Evolutionary conservation across 2,797 vertebrate species (phyloP), one percentile per base, ranked within the genome.

Genomic region (Sebastes baramenuke): DNA sequence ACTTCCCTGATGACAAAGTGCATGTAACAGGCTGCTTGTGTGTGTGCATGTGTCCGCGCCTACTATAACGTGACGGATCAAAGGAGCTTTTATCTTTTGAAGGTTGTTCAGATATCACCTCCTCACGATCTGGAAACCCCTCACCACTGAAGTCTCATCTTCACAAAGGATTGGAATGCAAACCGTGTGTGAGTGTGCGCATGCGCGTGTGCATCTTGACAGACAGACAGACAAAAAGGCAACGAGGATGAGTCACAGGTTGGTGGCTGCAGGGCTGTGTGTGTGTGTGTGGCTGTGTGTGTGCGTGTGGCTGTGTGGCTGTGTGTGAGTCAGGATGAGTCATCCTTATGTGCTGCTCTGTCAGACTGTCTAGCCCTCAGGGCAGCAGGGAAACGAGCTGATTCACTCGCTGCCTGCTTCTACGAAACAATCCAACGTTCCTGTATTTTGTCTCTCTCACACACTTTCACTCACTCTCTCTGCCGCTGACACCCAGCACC

Each of bases 321-420:
- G 14, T 36, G 25, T 54, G 55, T 42, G 27, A 58, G 25, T 92
- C 84, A 87, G 78, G 75, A 92, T 93, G 92, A 94, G 77, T 93
- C 91, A 94, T 92, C 84, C 88, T 83, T 84, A 84, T 87, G 89
- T 88, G 82, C 85, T 77, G 56, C 52, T 78, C 86, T 93, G 91
- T 90, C 88, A 88, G 89, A 90, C 88, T 27, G 87, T 92, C 87
- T 87, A 42, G 66, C 81, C 88, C 85, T 69, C 25, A 75, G 81
- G 90, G 84, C 80, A 85, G 72, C 55, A 2, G 70, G 12, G 66
- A 65, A 73, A 83, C 42, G 12, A 88, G 82, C 89, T 89, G 89
- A 90, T 88, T 94, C 83, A 92, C 82, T 85, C 5, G 18, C 77
- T 55, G 62, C 72, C 64, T 70, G 65, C 72, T 67, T 62, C 67